These are phyloP conservation scores for Craterocephalus amniculus DNA, from an alignment of 2,797 vertebrate genomes.

Conservation along the genomic window DNA sequence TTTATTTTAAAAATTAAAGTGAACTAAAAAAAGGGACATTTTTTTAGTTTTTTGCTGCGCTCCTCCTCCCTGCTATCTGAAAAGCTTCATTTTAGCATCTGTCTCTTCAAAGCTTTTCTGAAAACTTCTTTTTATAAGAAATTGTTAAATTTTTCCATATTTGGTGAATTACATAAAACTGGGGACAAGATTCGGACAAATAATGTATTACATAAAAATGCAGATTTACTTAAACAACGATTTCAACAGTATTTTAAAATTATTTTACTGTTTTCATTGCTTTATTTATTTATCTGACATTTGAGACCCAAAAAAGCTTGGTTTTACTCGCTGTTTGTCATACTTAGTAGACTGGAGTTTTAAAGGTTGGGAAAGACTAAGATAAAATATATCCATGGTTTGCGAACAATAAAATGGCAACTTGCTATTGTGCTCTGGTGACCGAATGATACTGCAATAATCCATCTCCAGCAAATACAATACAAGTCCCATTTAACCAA, in stretches of 20 bases:
- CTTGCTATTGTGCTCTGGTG: neutral
- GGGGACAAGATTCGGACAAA: neutral
- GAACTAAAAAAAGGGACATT: neutral
- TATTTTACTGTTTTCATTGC: neutral
- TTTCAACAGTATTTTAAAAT: neutral
- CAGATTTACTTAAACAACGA: neutral
- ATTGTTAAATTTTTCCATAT: neutral
- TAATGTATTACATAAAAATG: neutral
- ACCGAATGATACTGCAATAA: neutral
- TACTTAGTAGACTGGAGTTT: neutral
- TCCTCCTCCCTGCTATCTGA: neutral
- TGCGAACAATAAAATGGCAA: neutral
- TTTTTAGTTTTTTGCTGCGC: neutral
- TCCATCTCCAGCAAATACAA: neutral
- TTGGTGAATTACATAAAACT: neutral
- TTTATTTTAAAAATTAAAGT: neutral
- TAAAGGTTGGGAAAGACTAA: neutral
- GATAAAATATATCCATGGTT: neutral
- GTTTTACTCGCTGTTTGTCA: neutral
- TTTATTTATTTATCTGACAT: neutral
- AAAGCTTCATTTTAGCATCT: neutral
- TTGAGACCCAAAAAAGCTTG: neutral
- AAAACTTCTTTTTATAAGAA: neutral
- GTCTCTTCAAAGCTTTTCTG: neutral
- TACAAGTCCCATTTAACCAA: neutral